Conservation (phyloP, 1,140 invertebrate species). For the Drosophila repleta region DNA sequence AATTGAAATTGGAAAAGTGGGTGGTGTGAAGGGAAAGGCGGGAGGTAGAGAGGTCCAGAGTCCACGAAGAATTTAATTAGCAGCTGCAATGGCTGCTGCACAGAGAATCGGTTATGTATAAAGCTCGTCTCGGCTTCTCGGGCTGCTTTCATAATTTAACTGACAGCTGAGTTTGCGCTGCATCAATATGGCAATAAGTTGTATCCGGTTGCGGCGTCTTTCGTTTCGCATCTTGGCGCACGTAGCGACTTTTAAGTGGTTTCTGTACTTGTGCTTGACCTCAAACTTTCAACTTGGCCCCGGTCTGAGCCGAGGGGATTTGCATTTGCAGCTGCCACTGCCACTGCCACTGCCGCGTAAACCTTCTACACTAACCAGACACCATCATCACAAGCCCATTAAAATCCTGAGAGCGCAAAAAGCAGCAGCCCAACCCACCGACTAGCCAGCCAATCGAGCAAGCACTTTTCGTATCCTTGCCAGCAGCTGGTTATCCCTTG, state of each 20-base stretch:
- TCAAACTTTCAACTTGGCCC: conserved; percentile 64
- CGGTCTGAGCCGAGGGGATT: conserved; percentile 19
- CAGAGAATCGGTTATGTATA: conserved; percentile 4
- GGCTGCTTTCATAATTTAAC: conserved; percentile 68
- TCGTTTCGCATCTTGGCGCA: conserved; percentile 14
- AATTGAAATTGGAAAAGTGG: conserved; percentile 28
- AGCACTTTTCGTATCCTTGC: conserved; percentile 16
- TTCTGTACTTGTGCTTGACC: conserved; percentile 63
- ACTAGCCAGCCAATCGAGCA: not conserved
- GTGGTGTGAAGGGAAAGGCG: not conserved
- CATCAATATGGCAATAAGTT: conserved; percentile 72
- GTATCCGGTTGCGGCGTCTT: conserved; percentile 28
- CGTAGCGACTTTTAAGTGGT: conserved; percentile 67
- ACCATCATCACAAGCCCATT: conserved; percentile 42
- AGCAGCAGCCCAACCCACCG: not conserved
- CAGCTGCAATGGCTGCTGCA: not conserved
- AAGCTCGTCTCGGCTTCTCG: conserved; percentile 4
- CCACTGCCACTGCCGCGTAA: conserved; percentile 6
- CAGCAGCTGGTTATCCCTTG: conserved; percentile 24
- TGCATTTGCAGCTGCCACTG: conserved; percentile 34
- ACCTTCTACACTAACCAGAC: conserved; percentile 4
- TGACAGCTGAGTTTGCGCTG: conserved; percentile 61
- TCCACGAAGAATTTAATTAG: not conserved
- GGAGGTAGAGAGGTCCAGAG: not conserved
- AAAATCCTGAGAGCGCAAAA: conserved; percentile 48